Base-by-base conservation (phyloP, 1,140 invertebrate genomes). In the Magallana angulata region DNA sequence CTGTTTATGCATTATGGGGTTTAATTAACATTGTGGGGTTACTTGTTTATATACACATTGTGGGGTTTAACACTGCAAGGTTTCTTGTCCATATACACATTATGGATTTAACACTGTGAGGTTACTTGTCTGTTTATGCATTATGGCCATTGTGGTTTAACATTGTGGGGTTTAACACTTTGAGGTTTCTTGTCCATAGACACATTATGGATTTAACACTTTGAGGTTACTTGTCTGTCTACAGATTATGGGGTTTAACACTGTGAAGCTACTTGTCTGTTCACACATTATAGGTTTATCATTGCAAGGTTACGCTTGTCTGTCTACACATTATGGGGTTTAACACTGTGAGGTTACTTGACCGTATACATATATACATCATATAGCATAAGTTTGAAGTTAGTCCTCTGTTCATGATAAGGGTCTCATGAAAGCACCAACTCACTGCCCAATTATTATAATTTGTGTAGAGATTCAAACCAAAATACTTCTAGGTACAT, bases 301-400 rank as follows among this genome's bases (percentile, higher is more conserved):
- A 62, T 12, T 62, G 60, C 60, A n/a, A 62, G 60, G 60, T 62
- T 62, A 62, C 14, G 60, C 24, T 24, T 24, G 24, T 24, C 24
- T 24, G 24, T 24, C 24, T 24, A 24, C 24, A 24, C 60, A 62
- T 62, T 62, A 62, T 62, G 60, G 60, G 60, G 60, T 62, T 62
- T 62, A 62, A 62, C 60, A 62, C 60, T 14, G 60, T 62, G 60
- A 62, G 60, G 60, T 62, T 62, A 62, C 60, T 62, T 62, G 60
- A 62, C 60, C 60, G 6, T 62, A 62, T 62, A 16, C 14, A 62
- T 62, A 62, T 12, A 62, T 62, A 62, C 14, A 62, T 62, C 11
- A 62, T 48, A 48, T 62, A 62, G 60, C 60, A 62, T 14, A 62
- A 62, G 60, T 62, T 62, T 62, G 60, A 62, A 62, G 60, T 62